These are phyloP conservation scores for Metellina segmentata DNA, from an alignment of 2,888 invertebrate species.

Conservation along the genomic window DNA sequence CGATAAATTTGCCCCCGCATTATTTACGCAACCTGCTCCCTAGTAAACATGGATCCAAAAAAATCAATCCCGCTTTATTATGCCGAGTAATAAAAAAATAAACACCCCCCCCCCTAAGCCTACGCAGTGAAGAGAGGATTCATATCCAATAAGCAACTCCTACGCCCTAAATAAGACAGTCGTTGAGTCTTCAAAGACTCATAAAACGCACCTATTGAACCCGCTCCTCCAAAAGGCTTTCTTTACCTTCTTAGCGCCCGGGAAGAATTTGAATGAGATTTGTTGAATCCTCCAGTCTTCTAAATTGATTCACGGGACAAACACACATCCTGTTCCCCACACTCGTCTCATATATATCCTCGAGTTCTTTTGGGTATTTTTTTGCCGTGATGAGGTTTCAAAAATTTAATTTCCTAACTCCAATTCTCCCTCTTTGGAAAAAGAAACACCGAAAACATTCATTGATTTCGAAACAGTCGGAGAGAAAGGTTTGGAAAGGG, in stretches of 20 bases:
- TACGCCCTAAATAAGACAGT: not conserved
- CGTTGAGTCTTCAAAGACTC: slow-evolving; percentile 36
- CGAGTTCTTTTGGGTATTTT: not conserved
- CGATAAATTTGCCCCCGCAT: too few relatives aligned
- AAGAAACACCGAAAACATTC: not conserved
- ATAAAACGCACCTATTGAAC: slow-evolving; percentile 50
- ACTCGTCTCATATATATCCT: not conserved
- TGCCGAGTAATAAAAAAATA: too few relatives aligned
- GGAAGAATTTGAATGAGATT: slow-evolving; percentile 60
- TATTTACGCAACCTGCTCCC: too few relatives aligned
- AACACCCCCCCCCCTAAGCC: not conserved
- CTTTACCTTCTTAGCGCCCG: slow-evolving; percentile 5
- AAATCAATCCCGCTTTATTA: too few relatives aligned
- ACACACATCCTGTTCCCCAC: slow-evolving; percentile 16
- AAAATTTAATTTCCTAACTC: slow-evolving; percentile 54
- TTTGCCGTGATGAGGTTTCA: slow-evolving; percentile 20
- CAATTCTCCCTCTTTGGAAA: not conserved
- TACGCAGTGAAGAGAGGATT: not conserved
- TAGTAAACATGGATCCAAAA: too few relatives aligned
- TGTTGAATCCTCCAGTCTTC: slow-evolving; percentile 1
- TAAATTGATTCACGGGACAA: slow-evolving; percentile 58
- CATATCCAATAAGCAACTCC: not conserved
- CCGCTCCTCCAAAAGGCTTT: not conserved
- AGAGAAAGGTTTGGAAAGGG: not conserved
- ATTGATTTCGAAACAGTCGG: slow-evolving; percentile 23